Conservation (phyloP, 35 echinoderm and acorn worm genomes). For the Hemicentrotus pulcherrimus region DNA sequence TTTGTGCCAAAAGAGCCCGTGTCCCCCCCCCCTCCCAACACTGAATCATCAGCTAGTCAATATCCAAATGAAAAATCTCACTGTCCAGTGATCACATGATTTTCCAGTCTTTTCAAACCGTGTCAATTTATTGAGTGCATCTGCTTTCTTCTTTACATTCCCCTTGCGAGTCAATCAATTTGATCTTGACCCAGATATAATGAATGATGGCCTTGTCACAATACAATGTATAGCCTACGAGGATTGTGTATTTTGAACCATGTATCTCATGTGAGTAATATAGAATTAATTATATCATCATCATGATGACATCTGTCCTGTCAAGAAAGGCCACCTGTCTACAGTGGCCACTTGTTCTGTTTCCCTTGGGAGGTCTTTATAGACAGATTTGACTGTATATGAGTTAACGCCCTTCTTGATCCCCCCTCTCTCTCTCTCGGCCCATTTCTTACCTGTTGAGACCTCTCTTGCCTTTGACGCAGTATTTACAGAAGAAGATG, state of each 20-base stretch:
- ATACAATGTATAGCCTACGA: neutral
- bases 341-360: too few relatives aligned
- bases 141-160: neutral
- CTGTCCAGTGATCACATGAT: neutral
- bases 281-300: too few relatives aligned
- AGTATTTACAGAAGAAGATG: slow-evolving; percentile 93
- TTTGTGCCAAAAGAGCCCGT: too few relatives aligned
- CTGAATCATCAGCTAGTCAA: neutral
- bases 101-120: neutral
- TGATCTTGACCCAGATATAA: too few relatives aligned
- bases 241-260: neutral
- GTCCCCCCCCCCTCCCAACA: neutral
- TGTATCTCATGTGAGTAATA: too few relatives aligned
- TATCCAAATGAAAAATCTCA: neutral
- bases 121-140: neutral
- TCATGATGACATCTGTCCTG: too few relatives aligned
- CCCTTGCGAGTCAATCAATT: neutral
- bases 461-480: slow-evolving; percentile 64
- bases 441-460: slow-evolving; percentile 54
- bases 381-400: too few relatives aligned
- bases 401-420: too few relatives aligned
- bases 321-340: too few relatives aligned
- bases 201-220: neutral
- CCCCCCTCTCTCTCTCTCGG: too few relatives aligned
- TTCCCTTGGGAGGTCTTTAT: too few relatives aligned